These are phyloP conservation scores for Lepidurus arcticus DNA, from an alignment of 1,140 invertebrate species.

Conservation along the genomic window DNA sequence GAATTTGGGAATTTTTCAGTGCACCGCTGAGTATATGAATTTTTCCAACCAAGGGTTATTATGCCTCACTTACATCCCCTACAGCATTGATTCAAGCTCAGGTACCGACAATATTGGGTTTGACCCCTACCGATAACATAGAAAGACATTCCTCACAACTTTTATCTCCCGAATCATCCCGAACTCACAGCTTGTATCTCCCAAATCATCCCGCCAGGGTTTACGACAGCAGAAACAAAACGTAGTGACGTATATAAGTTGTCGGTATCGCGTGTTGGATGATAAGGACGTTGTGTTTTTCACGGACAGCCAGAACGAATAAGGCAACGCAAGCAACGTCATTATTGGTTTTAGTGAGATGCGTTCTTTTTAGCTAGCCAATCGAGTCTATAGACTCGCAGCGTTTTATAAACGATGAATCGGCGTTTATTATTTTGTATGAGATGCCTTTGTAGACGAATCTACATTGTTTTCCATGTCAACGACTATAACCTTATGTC, in stretches of 20 bases:
- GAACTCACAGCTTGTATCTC: too few species aligned
- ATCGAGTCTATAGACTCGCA: not conserved
- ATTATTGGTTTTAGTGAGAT: slow-evolving; percentile 11
- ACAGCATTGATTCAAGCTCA: slow-evolving; percentile 2
- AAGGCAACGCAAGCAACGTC: not conserved
- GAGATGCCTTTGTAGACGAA: too few species aligned
- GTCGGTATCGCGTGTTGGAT: not conserved
- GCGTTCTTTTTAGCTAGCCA: not conserved
- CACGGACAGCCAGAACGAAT: not conserved
- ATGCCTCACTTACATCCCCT: too few species aligned
- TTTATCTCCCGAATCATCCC: too few species aligned
- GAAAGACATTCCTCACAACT: too few species aligned
- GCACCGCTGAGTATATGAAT: too few species aligned
- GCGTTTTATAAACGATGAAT: not conserved
- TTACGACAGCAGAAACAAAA: not conserved
- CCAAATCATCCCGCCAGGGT: not conserved
- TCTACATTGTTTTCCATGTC: too few species aligned
- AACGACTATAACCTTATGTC: too few species aligned
- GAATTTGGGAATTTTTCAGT: too few species aligned
- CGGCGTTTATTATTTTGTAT: not conserved
- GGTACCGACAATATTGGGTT: not conserved
- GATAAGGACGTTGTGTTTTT: not conserved
- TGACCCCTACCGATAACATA: too few species aligned
- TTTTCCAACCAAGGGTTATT: too few species aligned
- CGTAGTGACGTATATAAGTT: not conserved